Base-by-base conservation (phyloP, 1,140 invertebrate species). In the Macrobrachium nipponense region DNA sequence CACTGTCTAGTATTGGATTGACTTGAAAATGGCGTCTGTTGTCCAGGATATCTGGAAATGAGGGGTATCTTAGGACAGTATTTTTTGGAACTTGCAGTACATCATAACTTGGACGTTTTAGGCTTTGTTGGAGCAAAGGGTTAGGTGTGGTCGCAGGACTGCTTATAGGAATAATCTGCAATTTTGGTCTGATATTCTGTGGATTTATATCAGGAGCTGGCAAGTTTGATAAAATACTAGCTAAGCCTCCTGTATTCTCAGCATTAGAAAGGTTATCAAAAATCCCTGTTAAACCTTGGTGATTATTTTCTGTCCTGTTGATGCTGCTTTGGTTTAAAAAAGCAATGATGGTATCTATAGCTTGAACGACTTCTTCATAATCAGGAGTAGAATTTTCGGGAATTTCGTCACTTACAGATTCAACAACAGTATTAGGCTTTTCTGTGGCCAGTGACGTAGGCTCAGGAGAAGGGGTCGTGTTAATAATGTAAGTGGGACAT, bases 401-500 rank as follows among this genome's bases (percentile, higher is more conserved):
- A 23, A 59, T 27, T n/a, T n/a, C 76, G 5, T 18, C 7, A 5
- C 10, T 14, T 10, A 11, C 17, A 44, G 44, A 44, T n/a, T 43
- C 14, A 11, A 51, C n/a, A n/a, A n/a, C 64, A 44, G 66, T 20
- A 11, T 15, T 5, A 15, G 64, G 4, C 14, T 5, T 36, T 44
- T 36, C 62, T 14, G 36, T 0, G 12, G 66, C 11, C 11, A 64
- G 18, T 12, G 64, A 44, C 11, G 18, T 17, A 68, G 20, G 15
- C 10, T 8, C 12, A 27, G 79, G 79, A 12, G 27, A 12, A 7
- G 79, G 79, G 7, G 79, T 81, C 5, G 79, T 81, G 79, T 81
- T 81, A 18, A 81, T 81, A 51, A 81, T 81, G 51, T 81, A 81
- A 12, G 79, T 81, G 36, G 79, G 79, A 44, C 79, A 81, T 20